Evolutionary conservation across 2,888 invertebrate genomes (phyloP).

Genomic region (Rhaphigaster nebulosa): DNA sequence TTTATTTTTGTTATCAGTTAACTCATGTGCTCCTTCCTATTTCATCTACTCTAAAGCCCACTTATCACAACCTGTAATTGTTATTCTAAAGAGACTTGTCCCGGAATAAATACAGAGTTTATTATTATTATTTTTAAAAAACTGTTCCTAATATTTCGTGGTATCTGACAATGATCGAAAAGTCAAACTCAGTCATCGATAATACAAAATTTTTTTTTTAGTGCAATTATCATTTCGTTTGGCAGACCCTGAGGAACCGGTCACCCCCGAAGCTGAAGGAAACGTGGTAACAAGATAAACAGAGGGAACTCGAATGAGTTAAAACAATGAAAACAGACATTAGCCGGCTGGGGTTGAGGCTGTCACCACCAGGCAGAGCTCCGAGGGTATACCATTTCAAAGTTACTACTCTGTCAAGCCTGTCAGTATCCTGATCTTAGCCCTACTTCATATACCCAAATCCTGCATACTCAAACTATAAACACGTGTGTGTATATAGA

Average conservation of each 20-base stretch:
- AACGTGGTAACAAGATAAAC: neutral
- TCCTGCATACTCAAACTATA: neutral
- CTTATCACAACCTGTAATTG: too few relatives aligned
- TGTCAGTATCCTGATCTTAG: conserved; percentile 10
- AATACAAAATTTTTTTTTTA: too few relatives aligned
- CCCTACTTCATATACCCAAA: neutral
- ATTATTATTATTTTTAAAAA: too few relatives aligned
- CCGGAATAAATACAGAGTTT: too few relatives aligned
- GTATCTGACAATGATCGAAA: too few relatives aligned
- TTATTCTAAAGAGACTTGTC: too few relatives aligned
- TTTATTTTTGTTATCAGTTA: too few relatives aligned
- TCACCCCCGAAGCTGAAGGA: neutral
- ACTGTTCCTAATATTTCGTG: too few relatives aligned
- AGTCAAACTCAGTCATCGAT: neutral
- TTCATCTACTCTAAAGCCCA: too few relatives aligned
- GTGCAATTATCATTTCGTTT: neutral
- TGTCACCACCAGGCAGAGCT: conserved; percentile 29
- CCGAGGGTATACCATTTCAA: conserved; percentile 32
- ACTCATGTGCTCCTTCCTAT: too few relatives aligned
- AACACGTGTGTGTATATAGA: neutral
- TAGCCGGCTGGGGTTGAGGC: conserved; percentile 3
- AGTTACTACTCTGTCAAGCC: neutral
- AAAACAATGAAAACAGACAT: conserved; percentile 50
- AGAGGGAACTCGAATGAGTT: neutral
- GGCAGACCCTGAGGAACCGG: neutral